These are phyloP conservation scores for Euura lappo DNA, from an alignment of 1,140 invertebrate genomes.

Conservation along the genomic window DNA sequence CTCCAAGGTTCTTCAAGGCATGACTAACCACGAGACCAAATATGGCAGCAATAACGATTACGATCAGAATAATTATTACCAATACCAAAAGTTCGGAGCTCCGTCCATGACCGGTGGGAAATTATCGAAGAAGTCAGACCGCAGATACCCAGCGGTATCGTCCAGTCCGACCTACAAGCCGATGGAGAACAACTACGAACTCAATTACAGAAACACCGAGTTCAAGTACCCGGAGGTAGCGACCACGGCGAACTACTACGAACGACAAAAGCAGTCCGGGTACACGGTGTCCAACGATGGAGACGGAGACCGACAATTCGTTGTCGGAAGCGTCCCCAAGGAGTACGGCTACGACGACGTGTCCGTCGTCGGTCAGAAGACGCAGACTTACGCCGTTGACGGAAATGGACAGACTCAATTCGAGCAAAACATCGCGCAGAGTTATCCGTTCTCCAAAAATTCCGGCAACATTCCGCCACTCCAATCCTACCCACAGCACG, in stretches of 20 bases:
- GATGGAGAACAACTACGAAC: slow-evolving; percentile 37
- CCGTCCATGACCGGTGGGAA: slow-evolving; percentile 27
- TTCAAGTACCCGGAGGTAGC: slow-evolving; percentile 45
- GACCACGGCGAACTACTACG: slow-evolving; percentile 46
- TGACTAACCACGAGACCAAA: slow-evolving; percentile 59
- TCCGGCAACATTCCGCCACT: slow-evolving; percentile 16
- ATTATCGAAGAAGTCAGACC: slow-evolving; percentile 33
- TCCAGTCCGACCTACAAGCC: slow-evolving; percentile 37
- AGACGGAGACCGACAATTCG: slow-evolving; percentile 50
- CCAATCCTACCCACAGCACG: slow-evolving; percentile 23
- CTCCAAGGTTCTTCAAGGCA: slow-evolving; percentile 75
- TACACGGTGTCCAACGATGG: slow-evolving; percentile 23
- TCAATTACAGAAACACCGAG: slow-evolving; percentile 51
- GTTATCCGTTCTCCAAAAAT: slow-evolving; percentile 35
- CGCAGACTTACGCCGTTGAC: neutral
- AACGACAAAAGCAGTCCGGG: slow-evolving; percentile 35
- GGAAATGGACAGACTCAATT: slow-evolving; percentile 13
- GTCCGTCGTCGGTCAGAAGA: slow-evolving; percentile 19
- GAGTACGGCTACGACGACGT: slow-evolving; percentile 41
- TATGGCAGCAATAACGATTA: slow-evolving; percentile 37
- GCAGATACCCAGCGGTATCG: slow-evolving; percentile 30
- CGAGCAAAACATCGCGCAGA: slow-evolving; percentile 32
- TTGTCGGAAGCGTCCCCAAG: slow-evolving; percentile 53
- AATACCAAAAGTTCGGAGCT: slow-evolving; percentile 41
- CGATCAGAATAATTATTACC: slow-evolving; percentile 41